Evolutionary conservation across 2,113 vertebrate genomes (phyloP).

Genomic region (Varanus salvator): DNA sequence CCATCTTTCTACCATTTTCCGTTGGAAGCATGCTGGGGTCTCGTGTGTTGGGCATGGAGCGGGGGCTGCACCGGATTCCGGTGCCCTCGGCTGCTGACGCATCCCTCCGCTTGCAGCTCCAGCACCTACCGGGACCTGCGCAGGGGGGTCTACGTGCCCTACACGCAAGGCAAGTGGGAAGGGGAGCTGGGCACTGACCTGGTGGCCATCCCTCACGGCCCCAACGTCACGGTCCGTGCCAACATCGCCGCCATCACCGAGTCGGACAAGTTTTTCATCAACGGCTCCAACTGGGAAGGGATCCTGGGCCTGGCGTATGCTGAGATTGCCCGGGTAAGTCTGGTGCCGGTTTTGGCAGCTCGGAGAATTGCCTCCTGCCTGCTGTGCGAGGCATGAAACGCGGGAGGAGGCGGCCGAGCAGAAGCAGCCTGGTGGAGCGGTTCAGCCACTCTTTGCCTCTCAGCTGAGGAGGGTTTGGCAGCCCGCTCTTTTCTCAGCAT

Average conservation of each 20-base stretch:
- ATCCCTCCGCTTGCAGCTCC: constrained; percentile 78
- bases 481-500: not conserved
- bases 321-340: constrained; percentile 92
- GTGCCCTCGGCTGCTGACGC: not conserved
- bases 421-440: no score
- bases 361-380: not conserved
- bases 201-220: constrained; percentile 93
- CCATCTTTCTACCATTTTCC: no score
- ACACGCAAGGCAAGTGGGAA: constrained; percentile 99
- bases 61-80: no score
- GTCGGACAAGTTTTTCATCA: constrained; percentile 99
- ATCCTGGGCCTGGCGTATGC: constrained; percentile 97
- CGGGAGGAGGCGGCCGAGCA: no score
- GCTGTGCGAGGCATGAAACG: not conserved
- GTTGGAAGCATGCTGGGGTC: no score
- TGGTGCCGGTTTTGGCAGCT: not conserved
- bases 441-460: not conserved
- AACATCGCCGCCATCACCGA: constrained; percentile 97
- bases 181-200: constrained; percentile 95
- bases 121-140: constrained; percentile 91
- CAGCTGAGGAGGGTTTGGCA: not conserved
- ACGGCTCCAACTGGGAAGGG: constrained; percentile 98
- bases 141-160: constrained; percentile 94
- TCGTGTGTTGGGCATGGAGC: no score
- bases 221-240: constrained; percentile 91